phyloP scores from a whole-genome alignment of 2,113 vertebrate species.

The Melanotaenia duboulayi region DNA sequence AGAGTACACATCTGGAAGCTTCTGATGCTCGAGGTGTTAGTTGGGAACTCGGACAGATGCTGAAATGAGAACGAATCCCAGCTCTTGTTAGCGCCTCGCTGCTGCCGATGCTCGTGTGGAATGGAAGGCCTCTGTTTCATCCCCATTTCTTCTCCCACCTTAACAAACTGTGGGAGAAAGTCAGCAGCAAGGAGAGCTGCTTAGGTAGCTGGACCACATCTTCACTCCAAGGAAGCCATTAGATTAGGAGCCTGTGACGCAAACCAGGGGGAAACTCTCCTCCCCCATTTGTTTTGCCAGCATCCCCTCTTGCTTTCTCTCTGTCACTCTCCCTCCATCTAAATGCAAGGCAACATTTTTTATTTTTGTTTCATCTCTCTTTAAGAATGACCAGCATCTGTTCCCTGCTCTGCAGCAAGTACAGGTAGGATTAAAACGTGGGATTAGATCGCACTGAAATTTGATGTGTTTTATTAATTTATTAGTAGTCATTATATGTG shows the following conservation, averaged over 20 bases:
- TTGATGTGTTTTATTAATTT: constrained; percentile 8
- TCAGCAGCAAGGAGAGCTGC: constrained; percentile 27
- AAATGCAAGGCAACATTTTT: constrained; percentile 48
- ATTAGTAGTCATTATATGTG: constrained; percentile 19
- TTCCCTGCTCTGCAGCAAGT: constrained; percentile 81
- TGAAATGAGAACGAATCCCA: constrained; percentile 40
- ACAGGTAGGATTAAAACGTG: constrained; percentile 78
- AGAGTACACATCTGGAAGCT: constrained; percentile 69
- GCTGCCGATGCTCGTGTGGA: background rate
- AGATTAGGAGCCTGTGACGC: constrained; percentile 64
- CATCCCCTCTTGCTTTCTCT: constrained; percentile 17
- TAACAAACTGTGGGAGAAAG: constrained; percentile 10
- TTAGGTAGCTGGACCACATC: constrained; percentile 63
- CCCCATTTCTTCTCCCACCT: constrained; percentile 14
- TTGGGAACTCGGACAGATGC: constrained; percentile 66
- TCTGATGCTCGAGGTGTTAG: constrained; percentile 59
- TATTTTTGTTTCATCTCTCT: constrained; percentile 35
- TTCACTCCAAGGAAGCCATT: constrained; percentile 71
- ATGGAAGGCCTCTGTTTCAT: constrained; percentile 18
- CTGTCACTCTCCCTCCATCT: constrained; percentile 19
- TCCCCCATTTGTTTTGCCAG: constrained; percentile 43
- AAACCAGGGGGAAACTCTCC: constrained; percentile 49
- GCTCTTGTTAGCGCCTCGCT: constrained; percentile 13
- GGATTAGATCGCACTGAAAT: constrained; percentile 15
- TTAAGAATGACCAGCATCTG: constrained; percentile 82